Conservation (phyloP, 2,888 invertebrate species). For the Scaptodrosophila latifasciaeformis region DNA sequence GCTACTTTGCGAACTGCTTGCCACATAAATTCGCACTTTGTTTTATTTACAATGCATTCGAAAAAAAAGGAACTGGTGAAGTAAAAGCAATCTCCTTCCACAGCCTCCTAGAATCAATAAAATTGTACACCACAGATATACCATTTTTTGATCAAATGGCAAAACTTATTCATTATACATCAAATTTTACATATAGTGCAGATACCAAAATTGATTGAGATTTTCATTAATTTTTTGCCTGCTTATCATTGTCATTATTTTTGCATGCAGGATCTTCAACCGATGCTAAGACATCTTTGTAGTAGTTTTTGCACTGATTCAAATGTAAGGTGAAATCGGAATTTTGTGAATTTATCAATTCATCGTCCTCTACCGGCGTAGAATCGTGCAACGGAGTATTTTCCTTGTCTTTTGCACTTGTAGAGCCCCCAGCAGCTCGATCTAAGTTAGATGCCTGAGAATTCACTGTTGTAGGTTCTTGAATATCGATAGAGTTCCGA, state of each 20-base stretch:
- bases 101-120: background rate
- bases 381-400: too few species aligned
- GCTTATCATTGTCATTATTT: background rate
- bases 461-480: too few species aligned
- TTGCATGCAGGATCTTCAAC: too few species aligned
- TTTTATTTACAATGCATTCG: constrained; percentile 47
- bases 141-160: too few species aligned
- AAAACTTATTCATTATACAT: constrained; percentile 7
- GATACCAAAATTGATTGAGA: background rate
- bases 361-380: too few species aligned
- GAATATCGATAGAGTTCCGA: too few species aligned
- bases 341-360: constrained; percentile 35
- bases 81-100: constrained; percentile 5
- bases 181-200: constrained; percentile 5
- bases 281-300: background rate
- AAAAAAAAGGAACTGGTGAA: background rate
- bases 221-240: background rate
- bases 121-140: background rate
- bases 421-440: too few species aligned
- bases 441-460: too few species aligned
- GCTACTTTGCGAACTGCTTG: constrained; percentile 34
- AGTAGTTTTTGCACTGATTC: constrained; percentile 28
- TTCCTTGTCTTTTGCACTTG: too few species aligned
- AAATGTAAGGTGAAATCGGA: constrained; percentile 34
- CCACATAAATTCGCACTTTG: constrained; percentile 55